Conservation (phyloP, 2,113 vertebrate species). For the Cebus imitator region DNA sequence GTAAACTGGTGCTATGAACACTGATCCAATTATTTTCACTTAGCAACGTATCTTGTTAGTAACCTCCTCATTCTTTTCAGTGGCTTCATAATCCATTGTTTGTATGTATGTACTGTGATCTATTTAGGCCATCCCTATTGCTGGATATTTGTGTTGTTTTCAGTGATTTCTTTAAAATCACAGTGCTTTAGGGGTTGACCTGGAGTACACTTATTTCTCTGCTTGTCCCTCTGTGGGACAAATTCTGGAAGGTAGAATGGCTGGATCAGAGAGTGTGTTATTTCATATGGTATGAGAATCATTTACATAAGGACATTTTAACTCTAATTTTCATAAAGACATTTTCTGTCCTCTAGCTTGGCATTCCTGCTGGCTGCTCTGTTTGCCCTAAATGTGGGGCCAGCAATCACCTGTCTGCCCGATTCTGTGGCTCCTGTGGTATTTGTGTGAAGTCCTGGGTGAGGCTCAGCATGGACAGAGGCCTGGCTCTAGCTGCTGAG, state of each 20-base stretch:
- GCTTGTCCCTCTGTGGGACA: not conserved
- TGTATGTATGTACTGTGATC: not conserved
- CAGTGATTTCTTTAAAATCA: not conserved
- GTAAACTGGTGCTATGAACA: not conserved
- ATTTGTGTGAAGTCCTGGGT: slow-evolving; percentile 82
- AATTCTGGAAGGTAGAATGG: slow-evolving; percentile 4
- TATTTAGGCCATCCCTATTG: not conserved
- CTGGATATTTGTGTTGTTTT: slow-evolving; percentile 26
- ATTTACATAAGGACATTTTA: not conserved
- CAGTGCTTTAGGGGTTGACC: not conserved
- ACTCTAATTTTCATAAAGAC: slow-evolving; percentile 19
- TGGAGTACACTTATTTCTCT: slow-evolving; percentile 3
- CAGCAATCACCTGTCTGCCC: slow-evolving; percentile 84
- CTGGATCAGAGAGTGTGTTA: not conserved
- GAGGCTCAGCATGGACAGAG: slow-evolving; percentile 43
- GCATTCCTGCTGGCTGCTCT: slow-evolving; percentile 78
- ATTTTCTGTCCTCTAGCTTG: slow-evolving; percentile 80
- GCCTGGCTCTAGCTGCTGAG: not conserved
- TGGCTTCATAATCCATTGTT: not conserved
- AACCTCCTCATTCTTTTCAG: not conserved
- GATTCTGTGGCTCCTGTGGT: slow-evolving; percentile 90
- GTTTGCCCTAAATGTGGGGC: slow-evolving; percentile 89
- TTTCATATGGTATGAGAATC: not conserved
- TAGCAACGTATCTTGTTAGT: not conserved
- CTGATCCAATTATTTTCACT: not conserved